phyloP scores from a whole-genome alignment of 2,888 invertebrate species.

The Dicycla oo region DNA sequence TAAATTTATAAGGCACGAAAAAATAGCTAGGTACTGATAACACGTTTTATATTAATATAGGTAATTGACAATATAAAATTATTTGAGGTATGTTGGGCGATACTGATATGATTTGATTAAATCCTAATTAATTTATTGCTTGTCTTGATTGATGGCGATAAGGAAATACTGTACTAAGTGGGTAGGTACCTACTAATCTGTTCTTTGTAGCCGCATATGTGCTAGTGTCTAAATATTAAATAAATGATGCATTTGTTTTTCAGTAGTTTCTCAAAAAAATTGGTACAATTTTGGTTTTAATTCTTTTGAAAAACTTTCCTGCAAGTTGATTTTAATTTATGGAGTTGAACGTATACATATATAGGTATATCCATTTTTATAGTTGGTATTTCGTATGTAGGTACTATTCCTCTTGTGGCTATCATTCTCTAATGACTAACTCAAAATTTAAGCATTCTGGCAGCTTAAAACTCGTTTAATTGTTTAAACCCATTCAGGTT shows the following conservation, averaged over 20 bases:
- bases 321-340: no score
- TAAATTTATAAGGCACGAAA: not conserved
- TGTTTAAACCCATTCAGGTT: not conserved
- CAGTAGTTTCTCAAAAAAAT: not conserved
- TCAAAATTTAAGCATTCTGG: not conserved
- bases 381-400: not conserved
- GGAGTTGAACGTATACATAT: not conserved
- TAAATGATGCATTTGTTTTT: not conserved
- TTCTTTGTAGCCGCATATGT: not conserved
- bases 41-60: slow-evolving; percentile 1
- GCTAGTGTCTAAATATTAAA: not conserved
- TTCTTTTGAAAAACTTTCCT: not conserved
- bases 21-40: not conserved
- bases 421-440: not conserved
- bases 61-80: slow-evolving; percentile 6
- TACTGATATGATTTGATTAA: slow-evolving; percentile 14
- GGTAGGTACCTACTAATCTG: not conserved
- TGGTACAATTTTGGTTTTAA: not conserved
- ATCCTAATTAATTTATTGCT: slow-evolving; percentile 21
- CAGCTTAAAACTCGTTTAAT: no score
- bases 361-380: no score
- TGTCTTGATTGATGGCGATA: slow-evolving; percentile 9
- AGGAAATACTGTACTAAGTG: not conserved
- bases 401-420: not conserved
- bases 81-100: no score